Conservation (phyloP, 1,140 invertebrate species). For the Triops longicaudatus region DNA sequence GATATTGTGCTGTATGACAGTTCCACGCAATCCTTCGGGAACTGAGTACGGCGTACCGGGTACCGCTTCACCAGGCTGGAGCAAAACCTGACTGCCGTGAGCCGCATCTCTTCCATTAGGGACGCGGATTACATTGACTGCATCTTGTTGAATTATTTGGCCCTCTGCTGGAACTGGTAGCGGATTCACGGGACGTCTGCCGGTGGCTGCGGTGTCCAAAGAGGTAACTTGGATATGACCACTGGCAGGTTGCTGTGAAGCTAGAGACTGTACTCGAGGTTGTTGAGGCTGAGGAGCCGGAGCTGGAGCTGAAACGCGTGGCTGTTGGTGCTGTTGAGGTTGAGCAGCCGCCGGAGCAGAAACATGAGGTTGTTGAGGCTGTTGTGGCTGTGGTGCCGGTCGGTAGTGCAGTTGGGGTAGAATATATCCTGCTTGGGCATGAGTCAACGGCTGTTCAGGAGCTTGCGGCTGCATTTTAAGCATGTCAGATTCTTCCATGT, state of each 20-base stretch:
- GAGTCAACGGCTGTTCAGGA: not conserved
- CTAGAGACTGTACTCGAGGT: not conserved
- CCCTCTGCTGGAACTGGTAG: not conserved
- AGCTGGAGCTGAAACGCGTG: not conserved
- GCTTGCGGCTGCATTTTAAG: not conserved
- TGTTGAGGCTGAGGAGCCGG: not conserved
- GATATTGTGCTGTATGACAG: not conserved
- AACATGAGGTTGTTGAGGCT: not conserved
- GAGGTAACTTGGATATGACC: not conserved
- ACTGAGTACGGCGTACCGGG: not conserved
- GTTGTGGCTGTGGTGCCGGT: not conserved
- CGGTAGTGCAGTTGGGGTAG: not conserved
- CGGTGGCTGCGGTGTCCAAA: not conserved
- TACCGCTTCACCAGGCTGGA: not conserved
- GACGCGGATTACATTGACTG: not conserved
- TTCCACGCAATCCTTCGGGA: not conserved
- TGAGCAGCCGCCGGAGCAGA: not conserved
- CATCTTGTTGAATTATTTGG: not conserved
- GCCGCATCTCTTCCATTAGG: not conserved
- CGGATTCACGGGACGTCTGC: not conserved
- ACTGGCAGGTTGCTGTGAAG: not conserved
- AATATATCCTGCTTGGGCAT: not conserved
- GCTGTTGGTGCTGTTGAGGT: not conserved
- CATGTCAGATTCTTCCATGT: conserved; percentile 6
- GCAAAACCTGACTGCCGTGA: not conserved